phyloP scores from a whole-genome alignment of 2,888 invertebrate species.

The Chamaedrilus cognettii region DNA sequence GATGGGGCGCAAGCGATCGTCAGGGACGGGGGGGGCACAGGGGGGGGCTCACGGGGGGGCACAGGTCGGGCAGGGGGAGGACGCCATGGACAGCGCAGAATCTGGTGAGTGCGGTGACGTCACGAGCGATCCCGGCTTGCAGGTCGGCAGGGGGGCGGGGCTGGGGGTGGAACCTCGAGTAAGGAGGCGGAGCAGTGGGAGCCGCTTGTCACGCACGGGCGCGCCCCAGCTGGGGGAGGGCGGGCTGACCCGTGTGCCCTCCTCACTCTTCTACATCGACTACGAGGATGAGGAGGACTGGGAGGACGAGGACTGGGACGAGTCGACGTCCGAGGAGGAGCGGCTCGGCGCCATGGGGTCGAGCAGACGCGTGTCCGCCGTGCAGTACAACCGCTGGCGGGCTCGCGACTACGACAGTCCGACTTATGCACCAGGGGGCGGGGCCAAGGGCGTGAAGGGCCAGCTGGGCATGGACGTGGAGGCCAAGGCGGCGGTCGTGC shows the following conservation, averaged over 20 bases:
- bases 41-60: not conserved
- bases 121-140: not conserved
- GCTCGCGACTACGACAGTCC: not conserved
- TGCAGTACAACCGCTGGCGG: not conserved
- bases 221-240: no score
- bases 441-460: constrained; percentile 8
- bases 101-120: no score
- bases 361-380: constrained; percentile 8
- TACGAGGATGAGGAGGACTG: constrained; percentile 12
- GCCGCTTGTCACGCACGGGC: not conserved
- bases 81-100: not conserved
- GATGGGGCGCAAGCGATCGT: no score
- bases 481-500: constrained; percentile 4
- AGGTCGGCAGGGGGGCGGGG: not conserved
- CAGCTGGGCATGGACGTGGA: not conserved
- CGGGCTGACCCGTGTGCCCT: constrained; percentile 8
- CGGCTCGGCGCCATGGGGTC: not conserved
- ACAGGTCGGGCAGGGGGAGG: not conserved
- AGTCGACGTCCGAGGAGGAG: not conserved
- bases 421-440: not conserved
- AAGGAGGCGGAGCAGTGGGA: not conserved
- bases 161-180: no score
- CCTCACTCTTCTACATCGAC: constrained; percentile 12
- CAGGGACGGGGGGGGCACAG: no score
- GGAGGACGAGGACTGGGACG: not conserved